Base-by-base conservation (phyloP, 2,888 invertebrate species). In the Trachelus tabidus region DNA sequence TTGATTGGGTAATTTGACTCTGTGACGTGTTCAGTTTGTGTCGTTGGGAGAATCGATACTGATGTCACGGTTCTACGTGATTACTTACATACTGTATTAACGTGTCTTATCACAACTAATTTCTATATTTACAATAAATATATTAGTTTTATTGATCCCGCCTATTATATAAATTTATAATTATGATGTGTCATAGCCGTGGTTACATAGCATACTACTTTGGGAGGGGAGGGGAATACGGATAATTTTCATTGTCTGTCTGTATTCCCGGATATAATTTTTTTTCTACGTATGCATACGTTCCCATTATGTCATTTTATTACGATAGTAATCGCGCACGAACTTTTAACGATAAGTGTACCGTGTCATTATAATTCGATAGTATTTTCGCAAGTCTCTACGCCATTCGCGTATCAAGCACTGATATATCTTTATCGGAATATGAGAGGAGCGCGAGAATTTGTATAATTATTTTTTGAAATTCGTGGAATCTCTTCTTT, bases 101-200 rank as follows among this genome's bases (percentile, higher is more conserved):
- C 34, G 74, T 74, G 12, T n/a, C 74, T 74, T 74, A 74, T 35
- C 12, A 2, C 56, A 56, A 56, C 56, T 34, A 33, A 74, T 74
- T 12, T 76, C 79, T 76, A 79, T 76, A 76, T 79, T 76, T 76
- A 79, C 76, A 79, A 76, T 79, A 76, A 76, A 76, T 79, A 79
- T 79, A 79, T 79, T 87, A 87, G 81, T 86, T 80, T 89, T 85
- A 88, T 90, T 89, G 90, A 90, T 90, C 89, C 90, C 89, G 83
- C 88, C 87, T 90, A 89, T 87, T 86, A 87, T 88, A 87, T 88
- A 88, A 87, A 88, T 84, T 90, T 90, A 90, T 83, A 86, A 84
- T 87, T 88, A 89, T 89, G 89, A 89, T 89, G 89, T 89, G 88
- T 89, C 89, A 85, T 88, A 88, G 86, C 87, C 83, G 82, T 87